Evolutionary conservation across 37 sponge, comb jelly and placozoan genomes (phyloP).

Genomic region (Aplysina aerophoba): DNA sequence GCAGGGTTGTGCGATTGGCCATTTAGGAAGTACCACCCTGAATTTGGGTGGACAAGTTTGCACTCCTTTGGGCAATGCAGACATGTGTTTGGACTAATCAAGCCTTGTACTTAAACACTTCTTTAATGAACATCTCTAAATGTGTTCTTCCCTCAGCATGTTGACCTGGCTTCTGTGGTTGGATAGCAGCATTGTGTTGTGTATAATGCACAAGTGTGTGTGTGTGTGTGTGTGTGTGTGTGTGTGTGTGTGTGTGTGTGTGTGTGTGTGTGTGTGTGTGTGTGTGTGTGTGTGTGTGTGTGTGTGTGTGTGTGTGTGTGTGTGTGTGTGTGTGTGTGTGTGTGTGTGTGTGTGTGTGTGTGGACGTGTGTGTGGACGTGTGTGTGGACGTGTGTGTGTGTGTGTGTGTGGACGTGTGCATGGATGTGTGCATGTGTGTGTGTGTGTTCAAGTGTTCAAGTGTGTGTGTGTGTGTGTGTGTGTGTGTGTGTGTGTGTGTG

Average conservation of each 20-base stretch:
- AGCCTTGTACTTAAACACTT: too few species aligned
- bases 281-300: constrained; percentile 12
- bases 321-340: constrained; percentile 25
- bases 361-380: constrained; percentile 34
- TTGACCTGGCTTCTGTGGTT: too few species aligned
- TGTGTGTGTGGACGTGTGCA: too few species aligned
- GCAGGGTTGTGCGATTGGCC: too few species aligned
- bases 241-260: constrained; percentile 53
- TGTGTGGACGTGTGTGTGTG: too few species aligned
- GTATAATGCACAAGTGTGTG: neutral
- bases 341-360: constrained; percentile 47
- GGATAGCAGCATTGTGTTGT: constrained; percentile 15
- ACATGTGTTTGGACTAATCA: too few species aligned
- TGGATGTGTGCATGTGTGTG: neutral
- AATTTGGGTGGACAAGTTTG: too few species aligned
- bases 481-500: constrained; percentile 10
- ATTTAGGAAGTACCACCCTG: too few species aligned
- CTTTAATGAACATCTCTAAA: too few species aligned
- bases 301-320: constrained; percentile 12
- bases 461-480: constrained; percentile 42
- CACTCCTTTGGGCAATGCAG: too few species aligned
- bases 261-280: constrained; percentile 38
- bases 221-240: constrained; percentile 33
- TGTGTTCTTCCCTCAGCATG: too few species aligned
- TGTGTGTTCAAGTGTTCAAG: neutral